These are phyloP conservation scores for Lagopus leucura DNA, from an alignment of 2,113 vertebrate genomes.

Conservation along the genomic window DNA sequence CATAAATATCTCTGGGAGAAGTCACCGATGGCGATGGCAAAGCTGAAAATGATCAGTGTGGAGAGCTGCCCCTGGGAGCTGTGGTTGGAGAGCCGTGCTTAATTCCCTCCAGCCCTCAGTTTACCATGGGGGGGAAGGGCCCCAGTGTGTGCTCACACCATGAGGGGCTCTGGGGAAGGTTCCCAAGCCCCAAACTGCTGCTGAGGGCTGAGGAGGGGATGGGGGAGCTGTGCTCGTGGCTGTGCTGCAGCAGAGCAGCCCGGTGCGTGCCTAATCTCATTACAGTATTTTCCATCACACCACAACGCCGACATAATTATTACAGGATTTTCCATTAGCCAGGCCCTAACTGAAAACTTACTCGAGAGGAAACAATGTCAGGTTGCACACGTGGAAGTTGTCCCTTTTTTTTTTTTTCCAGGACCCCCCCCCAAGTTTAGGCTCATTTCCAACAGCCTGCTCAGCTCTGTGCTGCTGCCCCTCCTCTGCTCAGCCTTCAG, in stretches of 20 bases:
- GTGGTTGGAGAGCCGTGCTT: not conserved
- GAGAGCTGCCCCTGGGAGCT: not conserved
- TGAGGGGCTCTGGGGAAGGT: not conserved
- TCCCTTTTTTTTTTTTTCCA: not conserved
- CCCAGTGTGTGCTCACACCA: accelerated
- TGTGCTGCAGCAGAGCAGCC: not conserved
- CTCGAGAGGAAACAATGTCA: not conserved
- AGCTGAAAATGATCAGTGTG: not conserved
- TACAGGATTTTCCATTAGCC: not conserved
- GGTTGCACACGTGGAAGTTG: not conserved
- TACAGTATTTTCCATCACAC: constrained; percentile 29
- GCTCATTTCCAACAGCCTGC: accelerated
- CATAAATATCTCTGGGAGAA: constrained; percentile 16
- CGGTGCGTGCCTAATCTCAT: not conserved
- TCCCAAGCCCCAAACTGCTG: not conserved
- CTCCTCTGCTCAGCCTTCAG: not conserved
- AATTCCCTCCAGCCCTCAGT: not conserved
- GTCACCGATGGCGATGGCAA: not conserved
- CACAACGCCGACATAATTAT: constrained; percentile 1
- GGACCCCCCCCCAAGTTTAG: accelerated
- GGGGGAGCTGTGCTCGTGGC: accelerated
- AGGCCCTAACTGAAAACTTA: constrained; percentile 47
- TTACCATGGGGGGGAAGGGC: not conserved
- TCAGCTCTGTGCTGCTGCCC: not conserved
- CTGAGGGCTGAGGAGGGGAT: not conserved